A percentile compares a stretch with the other conserved stretches of the same genome.
phyloP scores from a whole-genome alignment of 2,113 vertebrate species.

The Gopherus evgoodei region DNA sequence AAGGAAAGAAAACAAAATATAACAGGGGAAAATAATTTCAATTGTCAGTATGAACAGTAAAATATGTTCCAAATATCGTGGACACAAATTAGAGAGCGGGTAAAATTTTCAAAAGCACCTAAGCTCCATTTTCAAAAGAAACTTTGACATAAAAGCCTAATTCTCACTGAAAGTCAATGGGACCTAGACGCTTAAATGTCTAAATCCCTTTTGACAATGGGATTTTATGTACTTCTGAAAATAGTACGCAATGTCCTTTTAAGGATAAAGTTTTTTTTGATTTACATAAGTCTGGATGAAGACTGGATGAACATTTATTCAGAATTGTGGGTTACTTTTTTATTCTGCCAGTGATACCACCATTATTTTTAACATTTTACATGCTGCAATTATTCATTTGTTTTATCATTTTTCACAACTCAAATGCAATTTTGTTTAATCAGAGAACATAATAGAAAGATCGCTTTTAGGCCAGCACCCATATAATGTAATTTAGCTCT shows the following conservation, averaged over 20 bases:
- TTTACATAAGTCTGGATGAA: neutral
- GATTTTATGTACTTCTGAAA: neutral
- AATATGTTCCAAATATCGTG: neutral
- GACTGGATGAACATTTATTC: neutral
- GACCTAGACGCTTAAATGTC: neutral
- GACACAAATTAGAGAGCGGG: neutral
- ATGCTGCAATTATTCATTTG: slow-evolving; percentile 36
- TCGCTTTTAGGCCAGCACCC: slow-evolving; percentile 56
- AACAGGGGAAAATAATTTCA: neutral
- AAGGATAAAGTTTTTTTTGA: neutral
- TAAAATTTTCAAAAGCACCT: neutral
- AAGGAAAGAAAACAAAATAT: neutral
- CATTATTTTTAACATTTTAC: neutral
- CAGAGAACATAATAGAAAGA: slow-evolving; percentile 64
- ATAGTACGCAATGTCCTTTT: neutral
- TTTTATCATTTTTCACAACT: slow-evolving; percentile 57
- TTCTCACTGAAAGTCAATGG: neutral
- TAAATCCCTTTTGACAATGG: neutral
- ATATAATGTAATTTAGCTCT: slow-evolving; percentile 70
- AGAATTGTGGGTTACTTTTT: neutral
- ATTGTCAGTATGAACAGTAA: neutral
- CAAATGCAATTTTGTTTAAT: slow-evolving; percentile 67
- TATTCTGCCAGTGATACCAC: neutral
- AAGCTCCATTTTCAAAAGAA: neutral
- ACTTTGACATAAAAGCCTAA: neutral